Base-by-base conservation (phyloP, 2,888 invertebrate genomes). In the Muscina levida region DNA sequence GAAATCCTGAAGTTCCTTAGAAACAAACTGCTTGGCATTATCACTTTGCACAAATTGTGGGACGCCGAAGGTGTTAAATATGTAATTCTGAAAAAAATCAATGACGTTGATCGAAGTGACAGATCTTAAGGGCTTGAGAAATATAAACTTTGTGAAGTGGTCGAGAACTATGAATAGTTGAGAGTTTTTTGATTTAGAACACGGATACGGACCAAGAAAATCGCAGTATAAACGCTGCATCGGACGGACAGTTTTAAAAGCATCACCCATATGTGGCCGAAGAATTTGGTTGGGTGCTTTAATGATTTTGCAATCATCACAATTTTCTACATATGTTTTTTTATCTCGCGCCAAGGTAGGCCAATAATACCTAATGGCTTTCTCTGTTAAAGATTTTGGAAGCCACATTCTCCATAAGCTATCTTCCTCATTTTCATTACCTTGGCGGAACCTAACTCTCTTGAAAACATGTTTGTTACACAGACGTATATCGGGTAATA, bases 181-280 rank as follows among this genome's bases (percentile, higher is more conserved):
- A 0, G 59, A 11, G 59, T 72, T 72, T 10, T 26, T 19, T 1
- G 8, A 1, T n/a, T 46, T 77, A 1, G 79, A 77, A 2, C 73
- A n/a, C 0, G 80, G 73, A 31, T 72, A 83, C 3, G 79, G 80
- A 1, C 83, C 82, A 11, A 82, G 48, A 26, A 84, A 78, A 66
- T 82, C 82, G 0, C 81, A 72, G 19, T 75, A 77, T 0, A 83
- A 3, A 8, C 72, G 67, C 22, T 83, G 79, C 11, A 82, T 79
- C 0, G 82, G 82, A 1, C 78, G 44, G 0, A 70, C 48, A 1
- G 71, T 42, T 0, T 53, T 17, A 0, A 65, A 42, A 19, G 62
- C 71, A 2, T 44, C 13, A 0, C 72, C 79, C 76, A 82, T 77
- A 0, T 70, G 67, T 13, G 81, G 80, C 19, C 66, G 68, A 13